A percentile compares a stretch with the other conserved stretches of the same genome.
phyloP scores from a whole-genome alignment of 2,113 vertebrate genomes.

The Notiomystis cincta region DNA sequence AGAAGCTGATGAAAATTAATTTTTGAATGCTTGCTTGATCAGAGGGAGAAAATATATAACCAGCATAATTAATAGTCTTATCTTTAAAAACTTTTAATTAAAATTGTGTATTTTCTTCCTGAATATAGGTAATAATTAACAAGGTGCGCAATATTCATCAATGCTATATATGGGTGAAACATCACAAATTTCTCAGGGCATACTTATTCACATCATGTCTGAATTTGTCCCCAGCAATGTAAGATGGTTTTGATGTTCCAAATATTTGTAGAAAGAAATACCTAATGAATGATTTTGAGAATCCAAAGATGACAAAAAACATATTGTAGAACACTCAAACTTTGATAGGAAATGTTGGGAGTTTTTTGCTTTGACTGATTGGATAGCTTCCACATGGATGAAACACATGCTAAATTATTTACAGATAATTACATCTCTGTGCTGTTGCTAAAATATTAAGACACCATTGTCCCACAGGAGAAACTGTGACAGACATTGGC shows the following conservation, averaged over 20 bases:
- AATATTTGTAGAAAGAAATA: constrained; percentile 43
- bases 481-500: constrained; percentile 59
- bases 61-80: neutral
- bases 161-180: neutral
- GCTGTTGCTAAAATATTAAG: constrained; percentile 77
- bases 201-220: neutral
- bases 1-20: constrained; percentile 6
- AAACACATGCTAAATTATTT: constrained; percentile 77
- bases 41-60: neutral
- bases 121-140: neutral
- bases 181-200: neutral
- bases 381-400: constrained; percentile 70
- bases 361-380: constrained; percentile 64
- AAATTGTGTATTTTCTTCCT: neutral
- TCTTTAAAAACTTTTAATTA: neutral
- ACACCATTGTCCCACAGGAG: constrained; percentile 69
- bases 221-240: neutral
- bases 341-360: constrained; percentile 33
- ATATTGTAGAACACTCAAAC: constrained; percentile 27
- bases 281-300: constrained; percentile 38
- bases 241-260: neutral
- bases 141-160: neutral
- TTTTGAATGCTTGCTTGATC: constrained; percentile 1
- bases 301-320: constrained; percentile 54
- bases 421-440: constrained; percentile 73